These are phyloP conservation scores for Himantopus leucocephalus DNA, from an alignment of 2,113 vertebrate genomes.

Conservation along the genomic window DNA sequence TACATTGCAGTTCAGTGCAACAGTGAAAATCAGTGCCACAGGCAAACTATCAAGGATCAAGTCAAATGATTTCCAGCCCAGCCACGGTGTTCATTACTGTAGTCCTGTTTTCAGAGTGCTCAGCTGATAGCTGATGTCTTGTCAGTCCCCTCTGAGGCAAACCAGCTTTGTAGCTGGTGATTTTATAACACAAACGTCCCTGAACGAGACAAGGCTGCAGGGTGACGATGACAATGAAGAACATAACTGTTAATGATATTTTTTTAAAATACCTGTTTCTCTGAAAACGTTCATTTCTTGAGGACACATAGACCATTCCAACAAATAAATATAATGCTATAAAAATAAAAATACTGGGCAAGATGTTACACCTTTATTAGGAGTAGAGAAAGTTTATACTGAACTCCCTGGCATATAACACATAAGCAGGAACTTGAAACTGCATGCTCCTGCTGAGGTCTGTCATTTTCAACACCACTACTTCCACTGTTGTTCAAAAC, in stretches of 20 bases:
- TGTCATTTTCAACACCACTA: neutral
- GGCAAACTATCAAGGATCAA: neutral
- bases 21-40: neutral
- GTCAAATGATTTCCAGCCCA: neutral
- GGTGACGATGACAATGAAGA: neutral
- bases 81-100: accelerated
- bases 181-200: neutral
- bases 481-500: neutral
- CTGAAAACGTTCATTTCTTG: neutral
- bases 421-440: neutral
- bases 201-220: neutral
- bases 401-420: neutral
- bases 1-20: neutral
- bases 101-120: neutral
- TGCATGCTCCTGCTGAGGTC: neutral
- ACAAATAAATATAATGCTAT: neutral
- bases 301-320: neutral
- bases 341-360: neutral
- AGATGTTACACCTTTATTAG: neutral
- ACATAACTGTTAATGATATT: neutral
- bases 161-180: neutral
- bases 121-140: neutral
- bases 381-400: neutral
- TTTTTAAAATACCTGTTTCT: neutral
- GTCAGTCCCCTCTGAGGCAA: neutral